A percentile compares a stretch with the other conserved stretches of the same genome.
These are phyloP conservation scores for Entomyzon cyanotis DNA, from an alignment of 2,113 vertebrate genomes.

Conservation along the genomic window DNA sequence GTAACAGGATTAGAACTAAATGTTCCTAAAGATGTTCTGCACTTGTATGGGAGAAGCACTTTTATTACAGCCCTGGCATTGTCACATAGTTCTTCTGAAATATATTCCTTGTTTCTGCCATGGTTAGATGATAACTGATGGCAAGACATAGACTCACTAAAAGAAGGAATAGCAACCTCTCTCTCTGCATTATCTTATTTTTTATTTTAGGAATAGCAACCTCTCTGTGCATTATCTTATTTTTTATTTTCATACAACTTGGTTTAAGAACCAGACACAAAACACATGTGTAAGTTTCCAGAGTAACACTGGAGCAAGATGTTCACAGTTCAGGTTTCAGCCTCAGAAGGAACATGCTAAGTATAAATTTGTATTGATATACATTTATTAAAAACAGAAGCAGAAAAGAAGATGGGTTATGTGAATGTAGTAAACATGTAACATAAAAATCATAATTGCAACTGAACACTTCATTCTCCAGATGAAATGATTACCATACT, in stretches of 20 bases:
- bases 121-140: not conserved
- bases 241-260: too few relatives aligned
- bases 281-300: not conserved
- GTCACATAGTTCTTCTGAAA: not conserved
- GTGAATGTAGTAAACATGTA: too few relatives aligned
- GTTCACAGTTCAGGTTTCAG: not conserved
- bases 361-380: not conserved
- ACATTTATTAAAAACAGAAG: not conserved
- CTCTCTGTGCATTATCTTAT: not conserved
- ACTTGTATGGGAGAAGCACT: too few relatives aligned
- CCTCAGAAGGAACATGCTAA: not conserved
- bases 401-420: too few relatives aligned
- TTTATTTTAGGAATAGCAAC: too few relatives aligned
- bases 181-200: too few relatives aligned
- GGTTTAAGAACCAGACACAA: not conserved
- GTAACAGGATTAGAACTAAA: too few relatives aligned
- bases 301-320: not conserved
- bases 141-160: not conserved
- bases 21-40: too few relatives aligned
- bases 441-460: too few relatives aligned
- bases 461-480: not conserved
- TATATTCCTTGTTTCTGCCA: not conserved
- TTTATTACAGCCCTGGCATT: too few relatives aligned
- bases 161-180: not conserved
- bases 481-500: not conserved